Conservation (phyloP, 2,113 vertebrate genomes). For the Corynorhinus townsendii region DNA sequence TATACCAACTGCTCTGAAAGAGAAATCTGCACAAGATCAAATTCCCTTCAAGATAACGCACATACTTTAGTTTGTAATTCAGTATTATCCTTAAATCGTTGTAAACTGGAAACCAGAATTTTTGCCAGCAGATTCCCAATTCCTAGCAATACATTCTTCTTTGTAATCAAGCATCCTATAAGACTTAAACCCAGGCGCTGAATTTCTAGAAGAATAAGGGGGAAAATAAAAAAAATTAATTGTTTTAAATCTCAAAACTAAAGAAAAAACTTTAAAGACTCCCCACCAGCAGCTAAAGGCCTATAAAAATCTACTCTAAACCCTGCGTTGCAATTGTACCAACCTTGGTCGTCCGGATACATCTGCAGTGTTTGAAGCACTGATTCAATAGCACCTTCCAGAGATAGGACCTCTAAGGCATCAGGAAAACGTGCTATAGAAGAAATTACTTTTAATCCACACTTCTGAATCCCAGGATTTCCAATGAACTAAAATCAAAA, state of each 20-base stretch:
- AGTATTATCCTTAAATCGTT: constrained; percentile 83
- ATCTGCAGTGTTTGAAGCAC: constrained; percentile 92
- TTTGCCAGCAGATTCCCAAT: constrained; percentile 88
- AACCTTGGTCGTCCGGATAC: constrained; percentile 92
- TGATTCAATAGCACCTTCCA: constrained; percentile 91
- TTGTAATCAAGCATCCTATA: constrained; percentile 85
- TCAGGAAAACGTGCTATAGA: constrained; percentile 87
- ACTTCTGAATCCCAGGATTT: constrained; percentile 87
- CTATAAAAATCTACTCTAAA: neutral
- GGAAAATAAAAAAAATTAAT: neutral
- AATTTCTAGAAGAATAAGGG: constrained; percentile 85
- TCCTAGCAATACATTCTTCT: constrained; percentile 87
- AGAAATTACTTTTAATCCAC: constrained; percentile 88
- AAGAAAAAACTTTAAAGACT: neutral
- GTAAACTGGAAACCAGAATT: constrained; percentile 85
- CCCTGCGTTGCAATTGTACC: neutral
- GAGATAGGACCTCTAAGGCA: constrained; percentile 87
- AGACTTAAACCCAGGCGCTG: constrained; percentile 91
- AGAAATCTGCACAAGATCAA: neutral
- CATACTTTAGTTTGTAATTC: constrained; percentile 89
- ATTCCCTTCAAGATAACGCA: constrained; percentile 31
- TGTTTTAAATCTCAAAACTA: constrained; percentile 10
- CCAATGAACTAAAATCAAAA: constrained; percentile 88
- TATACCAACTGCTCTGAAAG: neutral
- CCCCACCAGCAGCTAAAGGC: neutral